Evolutionary conservation across 1,140 invertebrate genomes (phyloP).

Genomic region (Venturia canescens): DNA sequence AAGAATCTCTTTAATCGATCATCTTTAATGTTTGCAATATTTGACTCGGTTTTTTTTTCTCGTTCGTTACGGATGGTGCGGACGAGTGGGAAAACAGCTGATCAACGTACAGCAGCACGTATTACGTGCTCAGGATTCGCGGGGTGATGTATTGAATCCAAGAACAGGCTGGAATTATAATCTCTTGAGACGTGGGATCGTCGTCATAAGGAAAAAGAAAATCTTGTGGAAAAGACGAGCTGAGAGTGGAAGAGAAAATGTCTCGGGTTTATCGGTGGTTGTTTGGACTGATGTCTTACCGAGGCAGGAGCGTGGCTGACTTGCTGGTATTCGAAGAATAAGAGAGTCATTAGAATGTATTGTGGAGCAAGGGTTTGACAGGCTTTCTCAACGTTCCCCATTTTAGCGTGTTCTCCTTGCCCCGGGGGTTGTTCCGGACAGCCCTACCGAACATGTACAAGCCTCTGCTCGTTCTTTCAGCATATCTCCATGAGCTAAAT

Average conservation of each 20-base stretch:
- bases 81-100: background rate
- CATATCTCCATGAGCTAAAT: background rate
- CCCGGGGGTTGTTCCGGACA: background rate
- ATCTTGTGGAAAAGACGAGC: background rate
- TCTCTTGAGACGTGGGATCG: background rate
- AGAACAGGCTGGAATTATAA: constrained; percentile 4
- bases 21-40: background rate
- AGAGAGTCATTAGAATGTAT: constrained; percentile 50
- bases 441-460: background rate
- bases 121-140: background rate
- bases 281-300: background rate
- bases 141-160: constrained; percentile 12
- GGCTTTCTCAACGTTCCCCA: constrained; percentile 30
- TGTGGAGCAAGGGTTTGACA: constrained; percentile 45
- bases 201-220: constrained; percentile 3
- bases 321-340: constrained; percentile 23
- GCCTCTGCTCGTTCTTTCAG: background rate
- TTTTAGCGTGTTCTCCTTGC: constrained; percentile 13
- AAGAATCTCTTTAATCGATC: background rate
- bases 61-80: no score
- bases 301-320: background rate
- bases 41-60: no score
- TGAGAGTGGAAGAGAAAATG: background rate
- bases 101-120: background rate
- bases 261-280: background rate